phyloP scores from a whole-genome alignment of 1,140 invertebrate species.

The Apocrypta bakeri region DNA sequence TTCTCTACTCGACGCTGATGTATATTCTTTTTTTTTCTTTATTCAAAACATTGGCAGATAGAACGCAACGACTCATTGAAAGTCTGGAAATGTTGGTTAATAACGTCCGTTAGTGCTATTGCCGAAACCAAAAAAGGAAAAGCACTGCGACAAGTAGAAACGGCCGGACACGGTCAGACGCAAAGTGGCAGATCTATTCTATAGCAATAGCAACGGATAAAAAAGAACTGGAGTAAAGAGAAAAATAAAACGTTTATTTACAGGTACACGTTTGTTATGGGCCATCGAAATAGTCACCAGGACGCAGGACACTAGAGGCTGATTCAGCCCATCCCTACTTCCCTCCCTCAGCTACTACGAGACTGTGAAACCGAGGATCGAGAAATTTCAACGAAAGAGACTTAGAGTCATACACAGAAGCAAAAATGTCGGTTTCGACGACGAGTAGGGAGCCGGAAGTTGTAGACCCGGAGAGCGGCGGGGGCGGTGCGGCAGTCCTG shows the following conservation, averaged over 20 bases:
- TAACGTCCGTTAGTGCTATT: neutral
- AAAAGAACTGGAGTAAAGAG: no score
- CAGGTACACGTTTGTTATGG: slow-evolving; percentile 40
- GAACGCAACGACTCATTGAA: neutral
- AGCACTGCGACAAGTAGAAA: neutral
- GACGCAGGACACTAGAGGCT: slow-evolving; percentile 42
- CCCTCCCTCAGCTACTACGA: no score
- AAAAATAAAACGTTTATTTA: no score
- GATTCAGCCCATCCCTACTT: neutral
- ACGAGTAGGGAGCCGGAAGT: slow-evolving; percentile 64
- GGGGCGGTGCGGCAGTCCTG: slow-evolving; percentile 62
- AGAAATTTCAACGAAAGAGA: neutral
- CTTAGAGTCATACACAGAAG: neutral
- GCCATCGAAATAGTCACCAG: neutral
- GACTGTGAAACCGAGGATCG: neutral
- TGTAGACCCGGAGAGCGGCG: slow-evolving; percentile 57
- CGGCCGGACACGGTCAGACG: neutral
- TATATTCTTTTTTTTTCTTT: neutral
- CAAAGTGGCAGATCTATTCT: no score
- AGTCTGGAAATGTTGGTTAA: neutral
- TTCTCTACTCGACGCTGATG: neutral
- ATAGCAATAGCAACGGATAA: no score
- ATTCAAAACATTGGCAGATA: no score
- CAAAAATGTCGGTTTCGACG: slow-evolving; percentile 62
- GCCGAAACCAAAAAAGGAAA: no score